These are phyloP conservation scores for Phrynocephalus guinanensis DNA, from an alignment of 2,797 vertebrate species.

Conservation along the genomic window DNA sequence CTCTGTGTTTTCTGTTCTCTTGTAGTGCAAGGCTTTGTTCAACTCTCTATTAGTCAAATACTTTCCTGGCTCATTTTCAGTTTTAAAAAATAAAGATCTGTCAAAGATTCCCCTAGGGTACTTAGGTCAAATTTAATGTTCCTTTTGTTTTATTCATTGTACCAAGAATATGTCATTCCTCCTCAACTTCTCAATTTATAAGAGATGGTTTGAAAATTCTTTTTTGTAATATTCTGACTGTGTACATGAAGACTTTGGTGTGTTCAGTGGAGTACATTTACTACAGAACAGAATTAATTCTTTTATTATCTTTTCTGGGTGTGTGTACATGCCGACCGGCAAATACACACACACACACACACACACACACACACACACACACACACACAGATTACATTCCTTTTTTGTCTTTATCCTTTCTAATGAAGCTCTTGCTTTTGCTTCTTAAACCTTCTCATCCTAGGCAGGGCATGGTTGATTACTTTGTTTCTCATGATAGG, in stretches of 20 bases:
- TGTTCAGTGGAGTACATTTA: slow-evolving; percentile 17
- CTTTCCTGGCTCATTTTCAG: background rate
- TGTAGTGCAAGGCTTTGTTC: background rate
- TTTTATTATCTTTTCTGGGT: slow-evolving; percentile 31
- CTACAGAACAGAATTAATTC: slow-evolving; percentile 14
- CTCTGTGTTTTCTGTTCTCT: background rate
- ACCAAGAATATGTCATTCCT: background rate
- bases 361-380: too few relatives aligned
- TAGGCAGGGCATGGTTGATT: slow-evolving; percentile 20
- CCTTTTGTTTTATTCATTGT: background rate
- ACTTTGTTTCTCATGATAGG: background rate
- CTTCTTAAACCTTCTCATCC: background rate
- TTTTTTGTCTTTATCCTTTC: slow-evolving; percentile 17
- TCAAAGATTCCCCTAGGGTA: background rate
- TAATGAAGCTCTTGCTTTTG: slow-evolving; percentile 8
- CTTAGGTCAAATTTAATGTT: slow-evolving; percentile 7
- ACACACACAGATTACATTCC: too few relatives aligned
- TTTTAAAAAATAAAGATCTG: background rate
- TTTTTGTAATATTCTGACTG: background rate
- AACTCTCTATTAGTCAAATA: slow-evolving; percentile 11
- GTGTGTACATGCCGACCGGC: too few relatives aligned
- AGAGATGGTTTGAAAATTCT: background rate
- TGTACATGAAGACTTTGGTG: slow-evolving; percentile 11
- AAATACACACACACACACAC: too few relatives aligned
- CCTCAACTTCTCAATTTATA: background rate